A percentile compares a stretch with the other conserved stretches of the same genome.
Evolutionary conservation across 2,888 invertebrate genomes (phyloP).

Genomic region (Clostera curtula): DNA sequence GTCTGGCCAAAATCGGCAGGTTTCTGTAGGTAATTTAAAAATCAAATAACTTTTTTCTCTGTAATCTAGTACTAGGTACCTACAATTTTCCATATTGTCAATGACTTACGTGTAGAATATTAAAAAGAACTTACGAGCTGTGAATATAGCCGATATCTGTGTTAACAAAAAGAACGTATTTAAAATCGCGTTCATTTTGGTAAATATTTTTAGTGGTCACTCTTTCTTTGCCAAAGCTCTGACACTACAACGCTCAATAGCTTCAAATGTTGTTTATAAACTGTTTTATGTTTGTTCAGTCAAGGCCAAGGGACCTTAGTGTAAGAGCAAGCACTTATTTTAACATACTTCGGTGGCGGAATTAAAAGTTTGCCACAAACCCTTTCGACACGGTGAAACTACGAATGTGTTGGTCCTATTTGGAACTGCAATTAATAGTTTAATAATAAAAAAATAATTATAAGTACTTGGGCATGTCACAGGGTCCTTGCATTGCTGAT

Average conservation of each 20-base stretch:
- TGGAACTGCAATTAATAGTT: too few species aligned
- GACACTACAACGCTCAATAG: constrained; percentile 21
- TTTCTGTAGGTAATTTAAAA: too few species aligned
- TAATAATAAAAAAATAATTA: too few species aligned
- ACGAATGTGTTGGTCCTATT: too few species aligned
- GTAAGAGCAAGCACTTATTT: constrained; percentile 5
- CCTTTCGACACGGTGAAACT: too few species aligned
- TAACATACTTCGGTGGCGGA: not conserved
- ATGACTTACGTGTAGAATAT: constrained; percentile 2
- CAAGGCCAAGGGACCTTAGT: constrained; percentile 20
- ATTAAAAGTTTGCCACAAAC: constrained; percentile 19
- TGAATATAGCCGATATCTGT: constrained; percentile 24
- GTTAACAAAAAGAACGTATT: constrained; percentile 23
- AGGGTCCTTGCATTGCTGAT: too few species aligned
- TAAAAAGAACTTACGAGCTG: constrained; percentile 31
- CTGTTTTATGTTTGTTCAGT: constrained; percentile 17
- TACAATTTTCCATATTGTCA: too few species aligned
- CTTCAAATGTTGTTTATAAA: constrained; percentile 30
- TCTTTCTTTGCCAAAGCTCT: constrained; percentile 23
- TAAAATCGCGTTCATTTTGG: constrained; percentile 28
- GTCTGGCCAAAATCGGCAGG: too few species aligned
- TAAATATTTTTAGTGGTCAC: constrained; percentile 3
- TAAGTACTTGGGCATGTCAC: too few species aligned
- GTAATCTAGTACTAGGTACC: too few species aligned
- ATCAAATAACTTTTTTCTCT: too few species aligned